Percentiles rank a stretch among this genome's conserved stretches.
Evolutionary conservation across 2,113 vertebrate genomes (phyloP).

Genomic region (Melanocharis versteri): DNA sequence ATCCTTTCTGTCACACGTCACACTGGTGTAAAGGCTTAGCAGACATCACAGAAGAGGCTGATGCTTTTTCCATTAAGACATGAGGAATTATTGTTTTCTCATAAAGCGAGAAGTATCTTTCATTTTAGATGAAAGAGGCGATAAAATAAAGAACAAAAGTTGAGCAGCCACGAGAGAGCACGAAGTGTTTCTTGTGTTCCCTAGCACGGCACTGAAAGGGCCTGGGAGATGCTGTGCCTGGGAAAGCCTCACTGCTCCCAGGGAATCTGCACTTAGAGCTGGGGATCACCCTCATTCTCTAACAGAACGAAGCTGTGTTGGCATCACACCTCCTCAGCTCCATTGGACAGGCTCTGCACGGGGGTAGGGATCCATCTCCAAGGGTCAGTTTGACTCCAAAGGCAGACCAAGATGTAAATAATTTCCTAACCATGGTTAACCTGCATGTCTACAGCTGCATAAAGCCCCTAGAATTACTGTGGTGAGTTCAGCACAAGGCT

Average conservation of each 20-base stretch:
- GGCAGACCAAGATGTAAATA: background rate
- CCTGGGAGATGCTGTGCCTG: background rate
- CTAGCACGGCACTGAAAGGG: accelerated
- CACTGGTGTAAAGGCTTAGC: background rate
- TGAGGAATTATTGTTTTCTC: background rate
- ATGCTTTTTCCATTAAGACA: constrained; percentile 9
- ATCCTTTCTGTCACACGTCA: background rate
- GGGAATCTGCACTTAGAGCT: accelerated
- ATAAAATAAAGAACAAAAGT: background rate
- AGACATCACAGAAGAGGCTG: background rate
- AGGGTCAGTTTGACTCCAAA: background rate
- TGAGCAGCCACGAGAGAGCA: background rate
- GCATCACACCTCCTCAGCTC: background rate
- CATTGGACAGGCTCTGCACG: background rate
- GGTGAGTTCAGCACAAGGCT: background rate
- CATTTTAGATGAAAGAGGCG: background rate
- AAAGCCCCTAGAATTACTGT: background rate
- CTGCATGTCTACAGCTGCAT: background rate
- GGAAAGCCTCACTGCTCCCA: background rate
- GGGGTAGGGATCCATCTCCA: background rate
- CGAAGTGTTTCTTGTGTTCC: background rate
- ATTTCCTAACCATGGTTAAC: background rate
- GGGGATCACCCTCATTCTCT: background rate
- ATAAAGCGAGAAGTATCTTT: background rate
- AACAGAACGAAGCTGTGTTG: background rate